Percentiles rank a stretch among this genome's conserved stretches.
Evolutionary conservation across 2,797 vertebrate species (phyloP).

Genomic region (Poeciliopsis presidionis): DNA sequence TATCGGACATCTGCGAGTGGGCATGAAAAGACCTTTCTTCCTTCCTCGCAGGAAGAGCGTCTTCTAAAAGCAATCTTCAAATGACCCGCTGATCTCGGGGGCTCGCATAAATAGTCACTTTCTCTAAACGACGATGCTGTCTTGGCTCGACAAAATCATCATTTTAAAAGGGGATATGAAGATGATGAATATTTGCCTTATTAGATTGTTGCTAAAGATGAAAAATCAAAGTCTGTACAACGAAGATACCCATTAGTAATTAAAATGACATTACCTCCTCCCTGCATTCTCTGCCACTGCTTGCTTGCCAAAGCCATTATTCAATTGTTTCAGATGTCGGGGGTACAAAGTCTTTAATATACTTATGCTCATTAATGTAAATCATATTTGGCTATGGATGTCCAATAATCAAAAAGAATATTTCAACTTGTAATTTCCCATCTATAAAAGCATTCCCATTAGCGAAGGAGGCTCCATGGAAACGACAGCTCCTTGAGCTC

Average conservation of each 20-base stretch:
- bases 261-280: slow-evolving; percentile 82
- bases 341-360: slow-evolving; percentile 87
- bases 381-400: slow-evolving; percentile 89
- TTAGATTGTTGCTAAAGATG: slow-evolving; percentile 80
- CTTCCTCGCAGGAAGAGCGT: slow-evolving; percentile 52
- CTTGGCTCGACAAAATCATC: slow-evolving; percentile 73
- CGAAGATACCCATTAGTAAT: slow-evolving; percentile 84
- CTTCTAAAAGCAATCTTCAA: slow-evolving; percentile 77
- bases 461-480: slow-evolving; percentile 77
- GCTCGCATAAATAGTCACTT: slow-evolving; percentile 67
- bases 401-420: slow-evolving; percentile 89
- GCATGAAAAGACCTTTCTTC: slow-evolving; percentile 61
- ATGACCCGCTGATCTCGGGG: slow-evolving; percentile 73
- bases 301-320: slow-evolving; percentile 80
- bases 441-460: slow-evolving; percentile 83
- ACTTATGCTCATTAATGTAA: slow-evolving; percentile 89
- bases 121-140: slow-evolving; percentile 70
- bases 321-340: slow-evolving; percentile 82
- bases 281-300: slow-evolving; percentile 67
- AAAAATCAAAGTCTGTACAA: slow-evolving; percentile 83
- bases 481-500: slow-evolving; percentile 80
- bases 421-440: slow-evolving; percentile 82
- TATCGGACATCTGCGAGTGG: slow-evolving; percentile 56
- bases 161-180: slow-evolving; percentile 75
- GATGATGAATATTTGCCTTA: slow-evolving; percentile 84